These are phyloP conservation scores for Danaus chrysippus DNA, from an alignment of 2,888 invertebrate genomes.

Conservation along the genomic window DNA sequence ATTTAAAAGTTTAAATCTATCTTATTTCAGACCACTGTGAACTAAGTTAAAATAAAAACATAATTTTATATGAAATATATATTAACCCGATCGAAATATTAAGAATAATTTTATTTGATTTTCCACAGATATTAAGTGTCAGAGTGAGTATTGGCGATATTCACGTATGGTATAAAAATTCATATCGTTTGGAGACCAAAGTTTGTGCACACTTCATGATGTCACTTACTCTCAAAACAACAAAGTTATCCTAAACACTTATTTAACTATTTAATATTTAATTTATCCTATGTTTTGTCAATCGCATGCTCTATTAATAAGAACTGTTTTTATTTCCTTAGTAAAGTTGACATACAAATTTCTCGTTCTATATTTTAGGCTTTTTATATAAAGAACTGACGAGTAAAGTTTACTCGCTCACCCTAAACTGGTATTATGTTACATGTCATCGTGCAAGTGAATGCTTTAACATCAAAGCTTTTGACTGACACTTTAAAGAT, in stretches of 20 bases:
- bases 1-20: too few relatives aligned
- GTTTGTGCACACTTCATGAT: conserved; percentile 22
- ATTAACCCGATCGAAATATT: too few relatives aligned
- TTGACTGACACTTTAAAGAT: conserved; percentile 52
- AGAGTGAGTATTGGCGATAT: conserved; percentile 27
- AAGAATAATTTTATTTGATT: not conserved
- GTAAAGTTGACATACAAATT: not conserved
- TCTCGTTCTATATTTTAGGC: not conserved
- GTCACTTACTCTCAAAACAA: conserved; percentile 16
- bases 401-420: conserved; percentile 13
- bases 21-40: too few relatives aligned
- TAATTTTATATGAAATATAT: too few relatives aligned
- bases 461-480: conserved; percentile 62
- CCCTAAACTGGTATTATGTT: conserved; percentile 39
- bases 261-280: too few relatives aligned
- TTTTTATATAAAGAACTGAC: conserved; percentile 1
- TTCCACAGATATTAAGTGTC: conserved; percentile 21
- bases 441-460: conserved; percentile 53
- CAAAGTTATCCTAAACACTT: conserved; percentile 21
- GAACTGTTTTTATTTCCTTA: not conserved
- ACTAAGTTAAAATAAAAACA: too few relatives aligned
- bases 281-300: conserved; percentile 1
- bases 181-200: conserved; percentile 19
- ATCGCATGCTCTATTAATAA: not conserved
- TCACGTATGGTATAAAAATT: conserved; percentile 27